Evolutionary conservation across 2,113 vertebrate genomes (phyloP), one percentile per base, ranked within the genome.

Genomic region (Thomomys bottae): DNA sequence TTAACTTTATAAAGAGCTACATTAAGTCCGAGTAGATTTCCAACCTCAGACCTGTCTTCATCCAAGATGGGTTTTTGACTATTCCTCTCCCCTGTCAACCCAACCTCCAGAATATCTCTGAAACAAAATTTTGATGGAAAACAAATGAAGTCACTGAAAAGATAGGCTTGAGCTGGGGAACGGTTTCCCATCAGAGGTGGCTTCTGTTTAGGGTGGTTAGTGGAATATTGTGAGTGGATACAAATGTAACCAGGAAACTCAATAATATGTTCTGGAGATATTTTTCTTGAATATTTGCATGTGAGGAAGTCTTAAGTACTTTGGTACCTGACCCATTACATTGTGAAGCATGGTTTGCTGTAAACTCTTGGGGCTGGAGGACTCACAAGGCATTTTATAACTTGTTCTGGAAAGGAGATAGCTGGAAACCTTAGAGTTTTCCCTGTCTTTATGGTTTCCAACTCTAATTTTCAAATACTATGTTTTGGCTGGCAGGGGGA

Each of bases 141-240:
- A 83, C 68, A n/a, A 81, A 79, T 80, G 45, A 94, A 92, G 54
- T 72, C 17, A 8, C 28, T 78, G 49, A 67, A 88, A 79, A 87
- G 54, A 24, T 72, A 70, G 28, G 21, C 21, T 66, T 70, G 21
- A 79, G n/a, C 61, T 18, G 73, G 61, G 20, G 32, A 14, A 9
- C 38, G 63, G n/a, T n/a, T 34, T 9, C n/a, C 30, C 9, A 66
- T 20, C n/a, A 72, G 57, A 61, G 10, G 8, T 63, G 30, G 38
- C 11, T 30, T 34, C 67, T 42, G 15, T 3, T 10, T 28, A 59
- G 72, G 72, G n/a, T 45, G 26, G n/a, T 26, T 42, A 8, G 38
- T 61, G 30, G 49, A 1, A 45, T 57, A 28, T 2, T 76, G 32
- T 83, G 70, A 38, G 59, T 78, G n/a, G 38, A 20, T 64, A 26